These are phyloP conservation scores for Cygnus buccinator DNA, from an alignment of 2,113 vertebrate species.

Conservation along the genomic window DNA sequence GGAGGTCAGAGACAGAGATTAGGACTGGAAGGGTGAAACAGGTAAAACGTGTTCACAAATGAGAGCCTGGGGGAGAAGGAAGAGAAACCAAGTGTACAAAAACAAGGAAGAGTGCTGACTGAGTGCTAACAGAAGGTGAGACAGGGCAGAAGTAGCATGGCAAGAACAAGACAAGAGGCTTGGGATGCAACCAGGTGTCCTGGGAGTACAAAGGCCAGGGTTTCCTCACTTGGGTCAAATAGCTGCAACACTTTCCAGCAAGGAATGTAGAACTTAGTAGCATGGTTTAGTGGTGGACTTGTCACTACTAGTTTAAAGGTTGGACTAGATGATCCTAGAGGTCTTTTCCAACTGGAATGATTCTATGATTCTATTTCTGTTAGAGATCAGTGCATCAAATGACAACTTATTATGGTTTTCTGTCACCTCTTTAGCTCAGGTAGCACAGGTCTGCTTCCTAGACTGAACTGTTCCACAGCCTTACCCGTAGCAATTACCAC, in stretches of 20 bases:
- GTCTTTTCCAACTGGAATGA: no score
- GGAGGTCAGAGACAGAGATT: background rate
- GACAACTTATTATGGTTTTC: background rate
- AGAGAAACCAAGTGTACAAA: background rate
- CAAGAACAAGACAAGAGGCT: background rate
- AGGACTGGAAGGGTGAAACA: background rate
- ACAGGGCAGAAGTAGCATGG: background rate
- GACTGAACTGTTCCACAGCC: background rate
- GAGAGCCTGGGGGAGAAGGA: background rate
- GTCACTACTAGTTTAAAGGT: no score
- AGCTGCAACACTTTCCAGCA: background rate
- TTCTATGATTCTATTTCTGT: background rate
- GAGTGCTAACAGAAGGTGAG: background rate
- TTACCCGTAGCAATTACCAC: background rate
- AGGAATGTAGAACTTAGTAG: background rate
- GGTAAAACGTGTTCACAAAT: background rate
- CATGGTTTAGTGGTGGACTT: no score
- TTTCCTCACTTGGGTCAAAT: background rate
- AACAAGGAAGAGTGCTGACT: background rate
- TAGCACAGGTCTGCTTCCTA: background rate
- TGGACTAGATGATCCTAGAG: no score
- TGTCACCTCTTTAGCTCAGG: background rate
- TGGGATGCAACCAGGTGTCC: background rate
- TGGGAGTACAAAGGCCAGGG: background rate
- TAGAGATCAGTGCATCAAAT: background rate